These are phyloP conservation scores for Eremobia ochroleuca DNA, from an alignment of 2,888 invertebrate genomes.

Conservation along the genomic window DNA sequence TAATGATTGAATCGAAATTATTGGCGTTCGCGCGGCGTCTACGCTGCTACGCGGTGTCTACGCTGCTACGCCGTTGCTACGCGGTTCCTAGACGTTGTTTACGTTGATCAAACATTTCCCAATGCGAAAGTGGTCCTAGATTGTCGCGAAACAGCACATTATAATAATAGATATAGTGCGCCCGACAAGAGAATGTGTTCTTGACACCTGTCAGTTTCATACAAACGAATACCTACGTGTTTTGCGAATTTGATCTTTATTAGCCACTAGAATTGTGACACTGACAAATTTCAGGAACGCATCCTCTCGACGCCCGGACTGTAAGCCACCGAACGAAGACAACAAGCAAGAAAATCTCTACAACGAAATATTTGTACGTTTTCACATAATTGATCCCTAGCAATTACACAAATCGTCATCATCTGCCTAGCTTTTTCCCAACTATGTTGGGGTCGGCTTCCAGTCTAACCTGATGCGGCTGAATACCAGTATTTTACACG, in stretches of 20 bases:
- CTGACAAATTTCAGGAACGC: background rate
- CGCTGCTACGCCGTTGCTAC: constrained; percentile 6
- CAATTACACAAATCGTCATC: background rate
- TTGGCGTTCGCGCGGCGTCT: background rate
- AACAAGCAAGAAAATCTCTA: background rate
- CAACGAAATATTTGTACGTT: background rate
- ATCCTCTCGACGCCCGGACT: background rate
- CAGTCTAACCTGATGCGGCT: no score
- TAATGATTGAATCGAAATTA: background rate
- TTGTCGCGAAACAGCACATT: background rate
- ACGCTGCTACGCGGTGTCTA: background rate
- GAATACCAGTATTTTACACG: no score
- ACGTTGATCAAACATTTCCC: background rate
- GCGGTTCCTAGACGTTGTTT: background rate
- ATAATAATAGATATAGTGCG: background rate
- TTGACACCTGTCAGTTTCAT: background rate
- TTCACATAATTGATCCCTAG: background rate
- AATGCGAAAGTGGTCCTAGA: background rate
- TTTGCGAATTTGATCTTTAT: background rate
- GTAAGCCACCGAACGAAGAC: background rate
- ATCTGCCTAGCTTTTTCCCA: no score
- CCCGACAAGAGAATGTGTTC: background rate
- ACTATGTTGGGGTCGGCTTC: no score
- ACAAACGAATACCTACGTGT: no score
- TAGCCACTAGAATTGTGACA: background rate